These are phyloP conservation scores for Poecilia latipinna DNA, from an alignment of 2,113 vertebrate species.

Conservation along the genomic window DNA sequence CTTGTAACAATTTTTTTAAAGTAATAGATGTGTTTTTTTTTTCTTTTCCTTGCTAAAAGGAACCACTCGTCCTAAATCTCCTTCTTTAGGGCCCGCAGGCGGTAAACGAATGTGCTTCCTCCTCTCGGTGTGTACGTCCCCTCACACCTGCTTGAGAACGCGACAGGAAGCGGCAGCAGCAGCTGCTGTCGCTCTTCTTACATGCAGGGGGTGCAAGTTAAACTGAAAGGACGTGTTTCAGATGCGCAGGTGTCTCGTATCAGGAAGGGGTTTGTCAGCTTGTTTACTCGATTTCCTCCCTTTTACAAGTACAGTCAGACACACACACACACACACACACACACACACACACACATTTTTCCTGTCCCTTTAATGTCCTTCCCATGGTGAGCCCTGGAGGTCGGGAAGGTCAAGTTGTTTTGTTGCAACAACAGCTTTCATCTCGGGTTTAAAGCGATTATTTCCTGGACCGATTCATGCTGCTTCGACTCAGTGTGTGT, in stretches of 20 bases:
- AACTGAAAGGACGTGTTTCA: neutral
- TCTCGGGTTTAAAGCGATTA: constrained; percentile 38
- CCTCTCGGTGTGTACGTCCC: neutral
- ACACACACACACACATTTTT: neutral
- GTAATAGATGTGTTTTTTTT: neutral
- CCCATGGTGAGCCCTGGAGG: constrained; percentile 42
- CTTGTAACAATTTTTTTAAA: neutral
- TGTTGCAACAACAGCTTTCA: constrained; percentile 47
- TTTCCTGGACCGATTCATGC: constrained; percentile 17
- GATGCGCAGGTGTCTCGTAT: constrained; percentile 20
- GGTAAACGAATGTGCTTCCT: neutral
- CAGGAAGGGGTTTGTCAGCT: neutral
- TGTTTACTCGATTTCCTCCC: constrained; percentile 4
- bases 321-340: neutral
- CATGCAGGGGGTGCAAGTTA: neutral
- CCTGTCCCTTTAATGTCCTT: constrained; percentile 9
- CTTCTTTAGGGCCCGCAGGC: neutral
- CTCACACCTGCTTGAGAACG: neutral
- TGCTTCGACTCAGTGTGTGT: constrained; percentile 16
- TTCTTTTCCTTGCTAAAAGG: neutral
- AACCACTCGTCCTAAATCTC: neutral
- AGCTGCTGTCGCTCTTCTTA: neutral
- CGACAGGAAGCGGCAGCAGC: neutral
- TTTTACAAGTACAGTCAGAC: neutral
- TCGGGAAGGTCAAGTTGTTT: constrained; percentile 44